Base-by-base conservation (phyloP, 1,140 invertebrate species). In the Myzus persicae region DNA sequence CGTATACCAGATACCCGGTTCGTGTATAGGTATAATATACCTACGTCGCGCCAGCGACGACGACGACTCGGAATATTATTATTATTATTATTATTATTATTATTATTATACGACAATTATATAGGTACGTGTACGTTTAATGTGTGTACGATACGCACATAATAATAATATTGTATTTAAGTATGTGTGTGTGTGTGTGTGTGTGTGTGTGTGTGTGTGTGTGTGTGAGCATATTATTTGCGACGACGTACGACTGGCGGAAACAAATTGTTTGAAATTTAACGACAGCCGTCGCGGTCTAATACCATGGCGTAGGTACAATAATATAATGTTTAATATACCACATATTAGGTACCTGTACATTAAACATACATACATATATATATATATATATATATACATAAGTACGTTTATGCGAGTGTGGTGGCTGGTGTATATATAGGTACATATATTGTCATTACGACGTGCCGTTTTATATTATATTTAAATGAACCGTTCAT, bases 231-330 rank as follows among this genome's bases (percentile, higher is more conserved):
- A 22, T 51, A 9, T 31, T 31, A 11, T 31, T 20, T 38, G 5
- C 36, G 36, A 20, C 36, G 76, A 81, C 14, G n/a, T 81, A 36
- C 36, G 81, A 82, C 38, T 82, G 36, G 81, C 20, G 81, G 8
- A 82, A 82, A 82, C 81, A 24, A 82, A 82, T 82, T 22, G 81
- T 82, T 82, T 40, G 81, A 82, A 82, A 82, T 82, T 82, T 82
- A 82, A 82, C 81, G 81, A 82, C 81, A 36, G 38, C 11, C 81
- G 22, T 82, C 81, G 81, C 81, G 81, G n/a, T 24, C 36, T 76
- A 76, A 18, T 76, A 22, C 46, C 46, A 48, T n/a, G n/a, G n/a
- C n/a, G n/a, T n/a, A n/a, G n/a, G n/a, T n/a, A n/a, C n/a, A n/a
- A n/a, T 20, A 48, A 48, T 18, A 46, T 46, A 59, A 31, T 31